Base-by-base conservation (phyloP, 2,113 vertebrate species). In the Bambusicola thoracicus region DNA sequence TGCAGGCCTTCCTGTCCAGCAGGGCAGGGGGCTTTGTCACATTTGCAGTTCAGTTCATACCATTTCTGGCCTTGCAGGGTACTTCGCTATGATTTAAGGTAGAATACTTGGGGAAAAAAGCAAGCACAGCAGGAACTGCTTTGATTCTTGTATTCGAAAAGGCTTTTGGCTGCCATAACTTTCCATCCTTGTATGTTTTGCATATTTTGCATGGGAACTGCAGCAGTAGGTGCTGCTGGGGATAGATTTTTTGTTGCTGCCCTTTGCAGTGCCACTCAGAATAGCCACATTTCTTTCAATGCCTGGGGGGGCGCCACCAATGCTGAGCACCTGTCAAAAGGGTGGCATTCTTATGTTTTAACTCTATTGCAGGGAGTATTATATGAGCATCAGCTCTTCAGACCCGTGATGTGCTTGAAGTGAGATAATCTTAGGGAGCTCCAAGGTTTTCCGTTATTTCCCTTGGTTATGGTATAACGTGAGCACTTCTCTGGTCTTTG, bases 401-500 rank as follows among this genome's bases (percentile, higher is more conserved):
- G 27, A 40, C 5, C 25, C 6, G 2, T 51, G 16, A 25, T 25
- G 24, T 55, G 3, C 34, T 36, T 65, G 67, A 15, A 32, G 27
- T 43, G 61, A 51, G 70, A 30, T 18, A 29, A 2, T 49, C 68
- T 63, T 62, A 59, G 80, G 38, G 41, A 4, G 46, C 70, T 8
- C 38, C 69, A 41, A 24, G 24, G 8, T 81, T 74, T 68, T 89
- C 29, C 63, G 16, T 0, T 53, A 34, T 84, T 0, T 53, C 69
- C 20, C 15, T 25, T 49, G 15, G 4, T 67, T 89, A 20, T 87
- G 21, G 3, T 38, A 0, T 13, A 34, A 63, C 3, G 1, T 0
- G n/a, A 84, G 53, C 21, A 8, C 7, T 79, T 74, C 34, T 18
- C 8, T 61, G 15, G 3, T 22, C 16, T 87, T 65, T 20, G 56